These are phyloP conservation scores for Gryllus longicercus DNA, from an alignment of 2,888 invertebrate species.

Conservation along the genomic window DNA sequence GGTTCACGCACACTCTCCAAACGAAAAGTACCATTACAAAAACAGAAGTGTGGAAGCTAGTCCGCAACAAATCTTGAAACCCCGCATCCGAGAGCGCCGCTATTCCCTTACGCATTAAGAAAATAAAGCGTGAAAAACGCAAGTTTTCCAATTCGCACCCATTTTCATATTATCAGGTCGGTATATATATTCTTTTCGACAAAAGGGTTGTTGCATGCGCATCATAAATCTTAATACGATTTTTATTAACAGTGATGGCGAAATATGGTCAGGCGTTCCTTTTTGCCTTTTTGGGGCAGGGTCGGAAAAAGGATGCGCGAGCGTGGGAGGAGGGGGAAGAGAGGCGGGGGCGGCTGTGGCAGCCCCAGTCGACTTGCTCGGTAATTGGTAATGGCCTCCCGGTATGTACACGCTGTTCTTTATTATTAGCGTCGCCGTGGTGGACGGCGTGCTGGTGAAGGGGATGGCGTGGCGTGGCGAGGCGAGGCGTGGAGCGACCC, in stretches of 20 bases:
- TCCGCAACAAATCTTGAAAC: no score
- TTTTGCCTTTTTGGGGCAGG: neutral
- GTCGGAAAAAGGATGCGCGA: no score
- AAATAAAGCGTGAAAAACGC: neutral
- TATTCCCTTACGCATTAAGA: neutral
- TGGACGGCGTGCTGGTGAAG: neutral
- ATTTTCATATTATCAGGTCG: neutral
- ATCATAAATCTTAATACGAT: slow-evolving; percentile 21
- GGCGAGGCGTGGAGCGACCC: neutral
- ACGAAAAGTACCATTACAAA: no score
- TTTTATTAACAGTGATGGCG: slow-evolving; percentile 23
- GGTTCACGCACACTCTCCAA: no score
- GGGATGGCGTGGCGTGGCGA: neutral
- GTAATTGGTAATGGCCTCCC: slow-evolving; percentile 19
- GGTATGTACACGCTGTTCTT: slow-evolving; percentile 23
- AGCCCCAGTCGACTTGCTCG: neutral
- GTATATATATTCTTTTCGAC: slow-evolving; percentile 9
- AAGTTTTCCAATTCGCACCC: neutral
- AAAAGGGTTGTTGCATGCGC: neutral
- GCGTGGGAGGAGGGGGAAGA: neutral
- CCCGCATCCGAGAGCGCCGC: no score
- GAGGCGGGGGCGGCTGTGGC: neutral
- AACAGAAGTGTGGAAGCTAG: no score
- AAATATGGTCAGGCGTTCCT: slow-evolving; percentile 18
- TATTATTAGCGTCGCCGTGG: slow-evolving; percentile 21